phyloP scores from a whole-genome alignment of 2,888 invertebrate species.

The Carabus problematicus region DNA sequence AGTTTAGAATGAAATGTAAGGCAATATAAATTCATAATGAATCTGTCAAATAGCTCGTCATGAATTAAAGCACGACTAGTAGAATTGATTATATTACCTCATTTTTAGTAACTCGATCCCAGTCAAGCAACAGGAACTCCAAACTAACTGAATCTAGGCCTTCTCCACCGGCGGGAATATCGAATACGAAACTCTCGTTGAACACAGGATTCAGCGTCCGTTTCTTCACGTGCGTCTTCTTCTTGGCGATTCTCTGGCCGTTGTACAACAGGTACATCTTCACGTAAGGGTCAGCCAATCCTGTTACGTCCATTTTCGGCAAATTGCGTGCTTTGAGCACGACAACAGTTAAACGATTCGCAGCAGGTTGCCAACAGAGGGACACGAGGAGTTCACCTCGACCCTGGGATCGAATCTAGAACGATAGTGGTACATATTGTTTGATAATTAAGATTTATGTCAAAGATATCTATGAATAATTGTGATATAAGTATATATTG shows the following conservation, averaged over 20 bases:
- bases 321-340: slow-evolving; percentile 96
- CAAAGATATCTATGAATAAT: too few species aligned
- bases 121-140: slow-evolving; percentile 90
- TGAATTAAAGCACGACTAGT: too few species aligned
- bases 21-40: too few species aligned
- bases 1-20: too few species aligned
- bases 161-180: slow-evolving; percentile 82
- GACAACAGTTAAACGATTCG: slow-evolving; percentile 93
- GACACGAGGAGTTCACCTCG: slow-evolving; percentile 95
- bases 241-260: slow-evolving; percentile 97
- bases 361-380: slow-evolving; percentile 97
- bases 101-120: slow-evolving; percentile 98
- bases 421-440: slow-evolving; percentile 41
- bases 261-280: slow-evolving; percentile 97
- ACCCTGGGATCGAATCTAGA: slow-evolving; percentile 88
- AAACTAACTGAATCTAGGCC: slow-evolving; percentile 83
- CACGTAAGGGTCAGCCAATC: slow-evolving; percentile 95
- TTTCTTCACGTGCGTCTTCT: slow-evolving; percentile 99
- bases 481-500: too few species aligned
- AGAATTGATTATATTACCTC: slow-evolving; percentile 67
- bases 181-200: slow-evolving; percentile 98
- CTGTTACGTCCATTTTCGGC: slow-evolving; percentile 98
- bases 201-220: slow-evolving; percentile 97
- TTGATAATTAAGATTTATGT: not conserved
- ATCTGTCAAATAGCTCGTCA: too few species aligned